phyloP scores from a whole-genome alignment of 2,113 vertebrate species.

The Anhinga rufa region DNA sequence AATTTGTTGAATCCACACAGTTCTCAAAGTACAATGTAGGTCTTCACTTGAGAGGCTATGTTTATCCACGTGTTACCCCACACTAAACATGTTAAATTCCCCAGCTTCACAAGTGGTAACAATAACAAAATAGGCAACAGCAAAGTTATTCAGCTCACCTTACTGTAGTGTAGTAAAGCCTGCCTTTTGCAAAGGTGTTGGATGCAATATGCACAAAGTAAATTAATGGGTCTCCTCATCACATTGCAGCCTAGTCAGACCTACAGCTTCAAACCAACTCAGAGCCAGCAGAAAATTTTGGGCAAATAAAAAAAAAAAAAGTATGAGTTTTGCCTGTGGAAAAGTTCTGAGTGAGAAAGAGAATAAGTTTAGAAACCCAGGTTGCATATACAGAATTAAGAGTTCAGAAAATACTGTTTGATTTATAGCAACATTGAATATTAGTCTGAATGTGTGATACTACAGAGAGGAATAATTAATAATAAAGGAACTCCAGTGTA shows the following conservation, averaged over 20 bases:
- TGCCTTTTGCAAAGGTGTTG: background rate
- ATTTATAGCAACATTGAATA: background rate
- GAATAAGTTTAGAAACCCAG: background rate
- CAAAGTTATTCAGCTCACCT: background rate
- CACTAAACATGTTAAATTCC: background rate
- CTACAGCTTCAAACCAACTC: background rate
- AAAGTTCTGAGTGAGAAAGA: background rate
- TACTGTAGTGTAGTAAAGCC: background rate
- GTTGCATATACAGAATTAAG: background rate
- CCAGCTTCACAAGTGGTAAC: background rate
- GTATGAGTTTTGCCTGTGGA: background rate
- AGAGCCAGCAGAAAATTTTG: background rate
- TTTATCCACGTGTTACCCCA: rapidly evolving
- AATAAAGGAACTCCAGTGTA: background rate
- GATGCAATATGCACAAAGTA: background rate
- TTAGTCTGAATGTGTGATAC: background rate
- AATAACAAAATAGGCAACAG: background rate
- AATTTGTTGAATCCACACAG: background rate
- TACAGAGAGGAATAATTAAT: background rate
- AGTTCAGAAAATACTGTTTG: background rate
- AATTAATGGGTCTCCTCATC: background rate
- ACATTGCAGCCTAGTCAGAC: background rate
- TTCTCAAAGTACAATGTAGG: background rate
- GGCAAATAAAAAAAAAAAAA: background rate
- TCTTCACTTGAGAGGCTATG: background rate